Base-by-base conservation (phyloP, 2,888 invertebrate genomes). In the Trachelus iudaicus region DNA sequence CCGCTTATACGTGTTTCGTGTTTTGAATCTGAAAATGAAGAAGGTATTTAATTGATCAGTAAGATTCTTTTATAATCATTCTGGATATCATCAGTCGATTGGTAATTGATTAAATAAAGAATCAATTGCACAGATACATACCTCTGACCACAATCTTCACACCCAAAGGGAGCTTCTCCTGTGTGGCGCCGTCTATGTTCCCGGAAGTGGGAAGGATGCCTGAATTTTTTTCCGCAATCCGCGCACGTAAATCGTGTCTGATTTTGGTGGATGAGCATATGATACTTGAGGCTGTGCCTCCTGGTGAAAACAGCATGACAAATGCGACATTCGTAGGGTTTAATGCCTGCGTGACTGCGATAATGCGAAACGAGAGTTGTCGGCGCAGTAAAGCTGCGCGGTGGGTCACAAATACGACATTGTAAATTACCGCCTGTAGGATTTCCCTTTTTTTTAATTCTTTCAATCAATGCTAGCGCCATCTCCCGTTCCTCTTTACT, bases 291-390 rank as follows among this genome's bases (percentile, higher is more conserved):
- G 79, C 93, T 93, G 88, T 94, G 94, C 79, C 94, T 92, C 40
- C 94, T 89, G 1, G 94, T 94, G 85, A 94, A 94, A 69, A 93
- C 93, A 6, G 93, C 92, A 77, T 92, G 91, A 83, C 94, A 94
- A 77, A 93, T 92, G 75, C 92, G 91, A 88, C 94, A 94, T 80
- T 93, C 93, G 84, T 93, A 94, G 1, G 94, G 94, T 85, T 94
- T 94, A 83, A 94, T 94, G 69, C 94, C 94, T 89, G 94, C 94
- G 87, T 94, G 94, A 85, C 94, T 94, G 56, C 94, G 91, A 85
- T 94, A 94, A 86, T 94, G 94, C 69, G 93, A 93, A 82, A 94
- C 93, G 23, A 94, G 91, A 4, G 94, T 94, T 34, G 94, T 94
- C 31, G 93, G 92, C 11, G 94, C 94, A 9, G 94, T 94, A 84